These are phyloP conservation scores for Adelphocoris suturalis DNA, from an alignment of 2,888 invertebrate genomes.

Conservation along the genomic window DNA sequence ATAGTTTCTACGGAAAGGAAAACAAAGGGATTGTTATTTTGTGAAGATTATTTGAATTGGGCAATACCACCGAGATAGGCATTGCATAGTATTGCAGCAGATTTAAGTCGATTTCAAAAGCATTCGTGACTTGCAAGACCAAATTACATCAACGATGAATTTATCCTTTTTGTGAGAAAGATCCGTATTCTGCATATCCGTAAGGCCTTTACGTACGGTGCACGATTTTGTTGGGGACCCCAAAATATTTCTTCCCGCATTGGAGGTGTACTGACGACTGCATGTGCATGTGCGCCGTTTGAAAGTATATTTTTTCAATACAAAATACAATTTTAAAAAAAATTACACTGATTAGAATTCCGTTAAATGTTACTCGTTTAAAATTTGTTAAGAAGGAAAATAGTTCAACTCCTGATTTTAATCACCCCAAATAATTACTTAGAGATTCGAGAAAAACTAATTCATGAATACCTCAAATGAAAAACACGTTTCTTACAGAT, in stretches of 20 bases:
- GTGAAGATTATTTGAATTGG: too few relatives aligned
- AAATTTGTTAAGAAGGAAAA: background rate
- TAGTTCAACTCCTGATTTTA: background rate
- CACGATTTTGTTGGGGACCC: constrained; percentile 41
- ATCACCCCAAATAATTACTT: background rate
- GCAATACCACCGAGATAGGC: too few relatives aligned
- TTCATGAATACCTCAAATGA: constrained; percentile 47
- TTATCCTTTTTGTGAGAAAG: background rate
- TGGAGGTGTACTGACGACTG: background rate
- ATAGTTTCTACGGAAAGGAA: too few relatives aligned
- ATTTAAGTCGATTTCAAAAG: too few relatives aligned
- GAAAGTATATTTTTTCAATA: constrained; percentile 65
- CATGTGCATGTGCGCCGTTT: constrained; percentile 65
- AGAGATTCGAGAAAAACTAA: background rate
- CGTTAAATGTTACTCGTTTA: background rate
- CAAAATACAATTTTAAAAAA: background rate
- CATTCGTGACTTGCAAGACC: too few relatives aligned
- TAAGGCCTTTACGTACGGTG: constrained; percentile 72
- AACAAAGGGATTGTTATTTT: too few relatives aligned
- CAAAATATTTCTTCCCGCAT: constrained; percentile 32
- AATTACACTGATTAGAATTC: background rate
- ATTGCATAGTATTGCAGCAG: too few relatives aligned
- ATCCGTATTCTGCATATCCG: constrained; percentile 73
- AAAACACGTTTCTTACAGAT: constrained; percentile 52
- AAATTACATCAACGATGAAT: background rate